Base-by-base conservation (phyloP, 2,888 invertebrate genomes). In the Erannis defoliaria region DNA sequence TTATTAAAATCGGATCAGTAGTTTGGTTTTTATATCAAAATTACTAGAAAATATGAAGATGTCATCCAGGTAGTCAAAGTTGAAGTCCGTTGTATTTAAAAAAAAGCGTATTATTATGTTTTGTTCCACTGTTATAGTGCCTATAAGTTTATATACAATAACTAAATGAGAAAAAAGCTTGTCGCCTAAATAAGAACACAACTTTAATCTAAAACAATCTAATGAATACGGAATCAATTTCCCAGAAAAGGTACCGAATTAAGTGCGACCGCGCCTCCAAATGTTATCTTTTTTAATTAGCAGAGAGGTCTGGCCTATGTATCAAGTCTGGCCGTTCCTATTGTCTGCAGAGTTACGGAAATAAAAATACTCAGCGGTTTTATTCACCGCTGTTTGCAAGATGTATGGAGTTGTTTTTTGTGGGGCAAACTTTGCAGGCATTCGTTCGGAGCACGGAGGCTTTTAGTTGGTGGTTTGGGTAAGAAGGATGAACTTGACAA, bases 201-300 rank as follows among this genome's bases (percentile, higher is more conserved):
- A 38, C 38, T 37, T 23, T 26, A 38, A 38, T 26, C 35, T 18
- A 55, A 43, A 50, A 57, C 55, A 31, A 50, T 55, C 45, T 61
- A 55, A 61, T 61, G 61, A 61, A 55, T 61, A 55, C 45, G 10
- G 38, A 55, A 61, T 61, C 61, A 43, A 55, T 46, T 43, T 40
- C 21, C 10, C 18, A 33, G 21, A 54, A 48, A 48, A 60, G 42
- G 46, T 16, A 12, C 23, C 4, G 55, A 51, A 45, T 55, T 45
- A 50, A 55, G 45, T 16, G 45, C 38, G 29, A n/a, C 55, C 55
- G 55, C 55, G 56, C 38, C 55, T 60, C 54, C 40, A 55, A 63
- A 56, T 31, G 56, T 23, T 38, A 66, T 64, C 76, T 84, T 86
- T 61, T 88, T 87, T 87, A 86, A 88, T 87, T 87, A 88, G 84